Evolutionary conservation across 2,888 invertebrate genomes (phyloP).

Genomic region (Acleris laterana): DNA sequence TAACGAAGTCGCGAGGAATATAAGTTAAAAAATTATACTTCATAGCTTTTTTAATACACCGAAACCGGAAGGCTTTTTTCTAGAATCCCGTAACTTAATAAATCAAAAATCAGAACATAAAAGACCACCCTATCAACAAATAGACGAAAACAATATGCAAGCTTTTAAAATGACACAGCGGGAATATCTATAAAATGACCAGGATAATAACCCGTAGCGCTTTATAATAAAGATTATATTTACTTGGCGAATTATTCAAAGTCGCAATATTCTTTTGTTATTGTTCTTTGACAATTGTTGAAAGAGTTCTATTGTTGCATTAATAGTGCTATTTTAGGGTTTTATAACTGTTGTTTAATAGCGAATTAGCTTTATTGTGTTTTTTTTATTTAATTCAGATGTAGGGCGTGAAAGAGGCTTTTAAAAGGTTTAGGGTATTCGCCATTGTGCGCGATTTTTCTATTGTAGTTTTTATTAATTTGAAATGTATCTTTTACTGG

Average conservation of each 20-base stretch:
- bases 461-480: slow-evolving; percentile 9
- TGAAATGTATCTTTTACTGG: background rate
- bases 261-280: slow-evolving; percentile 24
- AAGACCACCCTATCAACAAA: slow-evolving; percentile 56
- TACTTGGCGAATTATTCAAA: background rate
- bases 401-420: slow-evolving; percentile 21
- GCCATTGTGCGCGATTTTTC: slow-evolving; percentile 8
- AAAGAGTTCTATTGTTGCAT: slow-evolving; percentile 54
- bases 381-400: slow-evolving; percentile 18
- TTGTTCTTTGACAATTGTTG: slow-evolving; percentile 52
- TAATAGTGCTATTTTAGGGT: slow-evolving; percentile 54
- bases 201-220: background rate
- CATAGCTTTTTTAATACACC: slow-evolving; percentile 35
- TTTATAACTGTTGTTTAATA: slow-evolving; percentile 48
- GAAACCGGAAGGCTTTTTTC: slow-evolving; percentile 51
- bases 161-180: slow-evolving; percentile 47
- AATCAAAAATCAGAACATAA: slow-evolving; percentile 54
- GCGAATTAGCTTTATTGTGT: slow-evolving; percentile 54
- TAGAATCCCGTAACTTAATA: slow-evolving; percentile 48
- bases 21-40: slow-evolving; percentile 12
- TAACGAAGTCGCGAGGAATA: no score
- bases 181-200: background rate
- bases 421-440: slow-evolving; percentile 20
- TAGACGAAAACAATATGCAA: slow-evolving; percentile 54
- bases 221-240: background rate